phyloP scores from a whole-genome alignment of 2,888 invertebrate genomes.

The Apamea crenata region DNA sequence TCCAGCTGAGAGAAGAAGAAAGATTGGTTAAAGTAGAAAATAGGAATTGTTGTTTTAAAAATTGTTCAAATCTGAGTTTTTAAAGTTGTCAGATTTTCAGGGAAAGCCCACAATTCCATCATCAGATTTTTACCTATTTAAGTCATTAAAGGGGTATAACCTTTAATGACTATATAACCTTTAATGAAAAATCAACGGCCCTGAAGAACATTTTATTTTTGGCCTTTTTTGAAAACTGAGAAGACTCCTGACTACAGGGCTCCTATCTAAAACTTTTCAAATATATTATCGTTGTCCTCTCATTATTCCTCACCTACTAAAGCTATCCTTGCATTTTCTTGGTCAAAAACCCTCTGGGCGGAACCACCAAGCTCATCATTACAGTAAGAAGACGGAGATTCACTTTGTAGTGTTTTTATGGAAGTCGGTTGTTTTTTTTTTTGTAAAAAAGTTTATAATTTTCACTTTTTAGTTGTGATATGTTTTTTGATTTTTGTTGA shows the following conservation, averaged over 20 bases:
- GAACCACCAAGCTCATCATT: not conserved
- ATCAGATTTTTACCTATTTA: not conserved
- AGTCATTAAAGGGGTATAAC: not conserved
- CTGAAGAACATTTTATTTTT: not conserved
- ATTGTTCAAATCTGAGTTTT: not conserved
- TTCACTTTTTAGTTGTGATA: no score
- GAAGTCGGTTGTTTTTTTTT: no score
- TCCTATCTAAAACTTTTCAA: not conserved
- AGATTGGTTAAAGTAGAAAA: not conserved
- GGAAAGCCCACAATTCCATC: not conserved
- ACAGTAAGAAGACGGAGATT: not conserved
- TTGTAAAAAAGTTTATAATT: no score
- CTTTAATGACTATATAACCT: no score
- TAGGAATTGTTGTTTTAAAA: not conserved
- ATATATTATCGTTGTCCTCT: not conserved
- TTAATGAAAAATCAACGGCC: not conserved
- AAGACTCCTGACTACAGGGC: not conserved
- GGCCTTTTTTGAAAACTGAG: not conserved
- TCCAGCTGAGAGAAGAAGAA: slow-evolving; percentile 89
- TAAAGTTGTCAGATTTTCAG: not conserved
- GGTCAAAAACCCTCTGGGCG: not conserved
- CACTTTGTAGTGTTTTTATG: no score
- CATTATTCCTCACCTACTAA: not conserved
- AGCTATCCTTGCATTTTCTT: not conserved
- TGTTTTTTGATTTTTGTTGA: no score